phyloP scores from a whole-genome alignment of 1,140 invertebrate genomes.

The Penaeus japonicus region DNA sequence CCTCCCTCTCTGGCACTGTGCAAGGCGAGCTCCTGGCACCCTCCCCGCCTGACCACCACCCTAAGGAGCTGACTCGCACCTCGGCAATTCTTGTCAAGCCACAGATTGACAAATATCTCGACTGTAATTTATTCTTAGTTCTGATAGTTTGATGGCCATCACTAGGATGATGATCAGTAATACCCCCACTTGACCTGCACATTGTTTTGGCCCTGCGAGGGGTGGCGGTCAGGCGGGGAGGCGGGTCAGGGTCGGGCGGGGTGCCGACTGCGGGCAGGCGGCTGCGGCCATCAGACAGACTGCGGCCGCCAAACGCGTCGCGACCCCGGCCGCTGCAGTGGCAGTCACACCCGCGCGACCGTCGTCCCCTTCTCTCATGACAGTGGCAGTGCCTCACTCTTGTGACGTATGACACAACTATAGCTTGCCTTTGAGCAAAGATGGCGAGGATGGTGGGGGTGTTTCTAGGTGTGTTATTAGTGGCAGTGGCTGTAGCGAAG shows the following conservation, averaged over 20 bases:
- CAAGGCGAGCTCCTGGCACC: slow-evolving; percentile 41
- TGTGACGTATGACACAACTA: slow-evolving; percentile 13
- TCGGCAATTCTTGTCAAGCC: not conserved
- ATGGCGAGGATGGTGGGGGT: slow-evolving; percentile 25
- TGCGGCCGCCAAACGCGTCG: slow-evolving; percentile 25
- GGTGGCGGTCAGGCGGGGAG: slow-evolving; percentile 45
- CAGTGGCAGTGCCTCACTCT: slow-evolving; percentile 6
- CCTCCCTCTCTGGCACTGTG: slow-evolving; percentile 20
- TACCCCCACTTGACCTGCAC: too few relatives aligned
- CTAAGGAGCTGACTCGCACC: not conserved
- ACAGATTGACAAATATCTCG: not conserved
- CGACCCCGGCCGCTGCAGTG: not conserved
- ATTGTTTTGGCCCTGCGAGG: not conserved
- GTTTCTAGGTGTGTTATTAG: not conserved
- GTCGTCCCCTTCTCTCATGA: not conserved
- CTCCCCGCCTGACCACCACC: slow-evolving; percentile 35
- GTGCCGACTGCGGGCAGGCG: not conserved
- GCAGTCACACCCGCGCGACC: not conserved
- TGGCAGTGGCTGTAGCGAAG: slow-evolving; percentile 18
- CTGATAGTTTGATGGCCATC: too few relatives aligned
- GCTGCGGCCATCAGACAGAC: slow-evolving; percentile 19
- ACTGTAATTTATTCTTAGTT: not conserved
- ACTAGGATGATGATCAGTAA: too few relatives aligned
- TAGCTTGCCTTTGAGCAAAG: not conserved
- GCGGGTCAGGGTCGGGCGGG: slow-evolving; percentile 13